Conservation (phyloP, 2,113 vertebrate species). For the Callorhinus ursinus region DNA sequence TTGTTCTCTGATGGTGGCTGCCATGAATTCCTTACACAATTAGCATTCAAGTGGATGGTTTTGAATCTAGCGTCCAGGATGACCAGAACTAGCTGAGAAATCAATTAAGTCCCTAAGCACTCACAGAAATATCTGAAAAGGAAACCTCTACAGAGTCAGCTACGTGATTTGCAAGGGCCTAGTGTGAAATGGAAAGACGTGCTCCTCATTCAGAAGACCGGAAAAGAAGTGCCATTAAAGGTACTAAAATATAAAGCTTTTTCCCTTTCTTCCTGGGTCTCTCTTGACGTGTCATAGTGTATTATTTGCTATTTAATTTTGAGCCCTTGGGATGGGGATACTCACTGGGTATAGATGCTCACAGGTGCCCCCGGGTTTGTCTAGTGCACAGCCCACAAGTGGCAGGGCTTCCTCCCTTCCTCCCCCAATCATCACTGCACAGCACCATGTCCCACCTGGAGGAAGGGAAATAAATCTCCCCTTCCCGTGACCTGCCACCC, state of each 20-base stretch:
- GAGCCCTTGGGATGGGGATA: neutral
- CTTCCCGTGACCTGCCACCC: neutral
- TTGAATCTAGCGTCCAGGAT: neutral
- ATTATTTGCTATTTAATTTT: neutral
- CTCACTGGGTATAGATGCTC: neutral
- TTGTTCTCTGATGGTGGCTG: neutral
- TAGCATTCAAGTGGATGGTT: neutral
- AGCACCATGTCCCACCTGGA: neutral
- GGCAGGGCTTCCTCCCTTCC: neutral
- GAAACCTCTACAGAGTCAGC: neutral
- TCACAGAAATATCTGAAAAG: neutral
- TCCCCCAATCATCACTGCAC: fast-evolving
- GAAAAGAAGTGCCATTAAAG: neutral
- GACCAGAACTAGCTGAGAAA: neutral
- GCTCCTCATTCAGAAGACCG: neutral
- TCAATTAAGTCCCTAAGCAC: neutral
- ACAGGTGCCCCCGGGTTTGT: neutral
- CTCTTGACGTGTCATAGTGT: neutral
- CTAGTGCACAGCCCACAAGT: fast-evolving
- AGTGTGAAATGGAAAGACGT: neutral
- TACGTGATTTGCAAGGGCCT: neutral
- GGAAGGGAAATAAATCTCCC: neutral
- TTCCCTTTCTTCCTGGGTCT: neutral
- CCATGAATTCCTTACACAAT: neutral
- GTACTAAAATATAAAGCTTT: neutral